phyloP scores from a whole-genome alignment of 2,888 invertebrate species.

The Agapostemon virescens region DNA sequence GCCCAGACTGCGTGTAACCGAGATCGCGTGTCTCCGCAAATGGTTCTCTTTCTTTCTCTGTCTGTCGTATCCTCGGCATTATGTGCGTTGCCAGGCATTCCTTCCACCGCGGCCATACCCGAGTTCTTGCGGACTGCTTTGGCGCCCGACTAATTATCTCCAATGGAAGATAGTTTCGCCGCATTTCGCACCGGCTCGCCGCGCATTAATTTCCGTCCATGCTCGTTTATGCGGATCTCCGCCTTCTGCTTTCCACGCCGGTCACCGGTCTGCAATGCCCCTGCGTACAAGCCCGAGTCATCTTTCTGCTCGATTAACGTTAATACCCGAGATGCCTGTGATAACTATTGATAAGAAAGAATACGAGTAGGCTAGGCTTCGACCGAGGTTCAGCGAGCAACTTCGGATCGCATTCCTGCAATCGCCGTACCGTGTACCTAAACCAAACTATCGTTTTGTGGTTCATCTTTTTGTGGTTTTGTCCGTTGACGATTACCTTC shows the following conservation, averaged over 20 bases:
- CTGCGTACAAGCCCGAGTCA: slow-evolving; percentile 22
- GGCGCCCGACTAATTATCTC: slow-evolving; percentile 68
- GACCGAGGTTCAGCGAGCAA: not conserved
- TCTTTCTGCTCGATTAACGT: slow-evolving; percentile 52
- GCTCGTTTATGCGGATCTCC: slow-evolving; percentile 62
- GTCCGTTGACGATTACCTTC: slow-evolving; percentile 20
- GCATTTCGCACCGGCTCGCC: slow-evolving; percentile 63
- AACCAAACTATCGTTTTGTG: slow-evolving; percentile 3
- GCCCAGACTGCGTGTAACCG: slow-evolving; percentile 43
- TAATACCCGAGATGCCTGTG: slow-evolving; percentile 41
- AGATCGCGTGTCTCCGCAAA: slow-evolving; percentile 48
- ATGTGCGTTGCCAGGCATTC: slow-evolving; percentile 41
- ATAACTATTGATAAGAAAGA: slow-evolving; percentile 47
- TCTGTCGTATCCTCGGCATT: slow-evolving; percentile 23
- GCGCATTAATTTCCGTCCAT: slow-evolving; percentile 64
- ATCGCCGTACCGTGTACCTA: not conserved
- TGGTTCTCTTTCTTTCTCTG: not conserved
- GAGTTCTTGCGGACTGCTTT: slow-evolving; percentile 52
- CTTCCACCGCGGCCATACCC: slow-evolving; percentile 33
- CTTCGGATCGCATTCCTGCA: slow-evolving; percentile 21
- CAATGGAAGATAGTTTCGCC: slow-evolving; percentile 67
- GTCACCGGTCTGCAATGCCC: slow-evolving; percentile 24
- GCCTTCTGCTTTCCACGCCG: slow-evolving; percentile 53
- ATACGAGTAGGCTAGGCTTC: not conserved
- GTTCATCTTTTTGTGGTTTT: not conserved